A percentile compares a stretch with the other conserved stretches of the same genome.
phyloP scores from a whole-genome alignment of 2,797 vertebrate genomes.

The Perdix hodgsoniae region DNA sequence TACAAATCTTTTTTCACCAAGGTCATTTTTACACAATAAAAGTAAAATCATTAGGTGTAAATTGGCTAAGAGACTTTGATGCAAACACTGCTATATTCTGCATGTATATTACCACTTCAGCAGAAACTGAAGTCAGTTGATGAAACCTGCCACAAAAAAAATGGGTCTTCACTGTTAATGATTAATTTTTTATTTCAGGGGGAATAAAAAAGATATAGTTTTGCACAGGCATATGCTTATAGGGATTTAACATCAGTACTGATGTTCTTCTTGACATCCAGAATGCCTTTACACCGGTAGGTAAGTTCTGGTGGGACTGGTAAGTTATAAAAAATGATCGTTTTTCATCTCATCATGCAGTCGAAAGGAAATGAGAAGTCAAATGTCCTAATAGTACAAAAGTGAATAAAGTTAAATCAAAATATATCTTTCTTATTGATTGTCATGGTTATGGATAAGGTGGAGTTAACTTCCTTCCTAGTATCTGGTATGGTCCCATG shows the following conservation, averaged over 20 bases:
- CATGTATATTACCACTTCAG: not conserved
- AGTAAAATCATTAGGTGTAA: not conserved
- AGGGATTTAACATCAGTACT: not conserved
- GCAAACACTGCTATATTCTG: not conserved
- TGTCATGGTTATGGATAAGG: not conserved
- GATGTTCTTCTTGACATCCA: not conserved
- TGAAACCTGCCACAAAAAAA: not conserved
- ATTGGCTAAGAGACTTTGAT: not conserved
- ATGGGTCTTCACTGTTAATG: not conserved
- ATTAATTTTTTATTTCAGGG: not conserved
- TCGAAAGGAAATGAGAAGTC: not conserved
- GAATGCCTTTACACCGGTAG: not conserved
- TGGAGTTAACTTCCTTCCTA: not conserved
- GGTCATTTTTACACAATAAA: not conserved
- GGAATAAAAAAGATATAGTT: fast-evolving
- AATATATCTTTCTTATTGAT: not conserved
- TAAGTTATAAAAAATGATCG: not conserved
- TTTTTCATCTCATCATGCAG: not conserved
- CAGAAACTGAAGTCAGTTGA: not conserved
- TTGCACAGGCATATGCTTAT: not conserved
- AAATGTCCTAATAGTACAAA: not conserved
- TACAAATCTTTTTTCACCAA: not conserved
- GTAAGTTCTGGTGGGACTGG: not conserved
- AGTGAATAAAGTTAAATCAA: not conserved
- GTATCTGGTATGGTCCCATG: not conserved